Evolutionary conservation across 1,140 invertebrate species (phyloP).

Genomic region (Drosophila nigromelanica): DNA sequence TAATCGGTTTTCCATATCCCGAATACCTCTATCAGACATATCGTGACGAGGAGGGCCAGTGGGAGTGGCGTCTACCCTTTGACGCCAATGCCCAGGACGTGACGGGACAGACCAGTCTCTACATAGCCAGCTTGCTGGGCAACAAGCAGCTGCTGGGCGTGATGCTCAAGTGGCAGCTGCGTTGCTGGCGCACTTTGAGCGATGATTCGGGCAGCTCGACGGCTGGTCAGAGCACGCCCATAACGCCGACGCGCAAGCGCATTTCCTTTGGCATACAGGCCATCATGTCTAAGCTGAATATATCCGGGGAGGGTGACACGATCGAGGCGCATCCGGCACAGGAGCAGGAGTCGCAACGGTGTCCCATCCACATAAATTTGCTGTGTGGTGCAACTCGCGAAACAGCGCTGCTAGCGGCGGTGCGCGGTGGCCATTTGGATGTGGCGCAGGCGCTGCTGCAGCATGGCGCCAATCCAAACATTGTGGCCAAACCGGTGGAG

Average conservation of each 20-base stretch:
- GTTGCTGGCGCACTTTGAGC: conserved; percentile 86
- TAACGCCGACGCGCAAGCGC: conserved; percentile 87
- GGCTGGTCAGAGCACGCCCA: conserved; percentile 54
- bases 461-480: conserved; percentile 90
- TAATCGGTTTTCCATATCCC: conserved; percentile 94
- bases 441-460: conserved; percentile 90
- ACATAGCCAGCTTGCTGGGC: conserved; percentile 93
- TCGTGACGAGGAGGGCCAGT: conserved; percentile 89
- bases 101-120: conserved; percentile 94
- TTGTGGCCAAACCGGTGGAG: conserved; percentile 85
- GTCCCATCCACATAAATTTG: conserved; percentile 90
- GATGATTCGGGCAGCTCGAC: conserved; percentile 30
- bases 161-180: conserved; percentile 90
- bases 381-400: conserved; percentile 88
- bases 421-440: conserved; percentile 90
- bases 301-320: conserved; percentile 76
- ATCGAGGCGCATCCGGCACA: conserved; percentile 32
- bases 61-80: conserved; percentile 94
- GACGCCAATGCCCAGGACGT: conserved; percentile 96
- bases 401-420: conserved; percentile 91
- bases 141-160: conserved; percentile 92
- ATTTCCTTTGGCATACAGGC: conserved; percentile 95
- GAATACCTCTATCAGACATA: conserved; percentile 87
- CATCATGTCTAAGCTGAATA: conserved; percentile 92
- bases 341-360: conserved; percentile 86